Base-by-base conservation (phyloP, 2,797 vertebrate genomes). In the Myiothlypis chrysogaster region DNA sequence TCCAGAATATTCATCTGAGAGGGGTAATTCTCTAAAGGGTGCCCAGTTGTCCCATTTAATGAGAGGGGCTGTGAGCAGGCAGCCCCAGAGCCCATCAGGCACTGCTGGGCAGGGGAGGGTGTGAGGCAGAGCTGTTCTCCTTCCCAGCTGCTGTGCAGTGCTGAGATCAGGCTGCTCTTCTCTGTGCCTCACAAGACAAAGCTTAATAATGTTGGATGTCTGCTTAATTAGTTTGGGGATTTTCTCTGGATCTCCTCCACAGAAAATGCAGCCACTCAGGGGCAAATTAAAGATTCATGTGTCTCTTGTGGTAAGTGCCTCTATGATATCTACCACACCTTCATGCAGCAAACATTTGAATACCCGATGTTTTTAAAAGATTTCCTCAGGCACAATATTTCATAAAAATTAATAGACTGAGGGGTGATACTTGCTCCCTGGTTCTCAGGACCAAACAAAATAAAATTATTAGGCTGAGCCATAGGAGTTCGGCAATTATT, bases 161-260 rank as follows among this genome's bases (percentile, higher is more conserved):
- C 52, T 92, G 44, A 63, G 56, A 83, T 72, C 59, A 89, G 83
- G 39, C 52, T 93, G 47, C 39, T 94, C 70, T 63, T 16, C 60
- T 22, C 86, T 3, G 9, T 59, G 83, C 52, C 75, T 76, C 1
- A 0, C 66, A 86, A 85, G 76, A 80, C 37, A 90, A 90, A 73
- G 52, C 57, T 95, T 95, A 84, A 94, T 90, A 84, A 92, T 30
- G 19, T 53, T 70, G 78, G 49, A 84, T 92, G 27, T 66, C 75
- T 93, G 55, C 60, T 87, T 93, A 95, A 96, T 94, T 94, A 95
- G 73, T 88, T 89, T 87, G 63, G 93, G 85, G 90, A 84, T 59
- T 93, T 91, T 72, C 63, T 79, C 47, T 76, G 59, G 47, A 43
- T 61, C 37, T 82, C 17, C 47, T 75, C 12, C 64, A 43, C 59